Conservation (phyloP, 2,888 invertebrate genomes). For the Congeria kusceri region DNA sequence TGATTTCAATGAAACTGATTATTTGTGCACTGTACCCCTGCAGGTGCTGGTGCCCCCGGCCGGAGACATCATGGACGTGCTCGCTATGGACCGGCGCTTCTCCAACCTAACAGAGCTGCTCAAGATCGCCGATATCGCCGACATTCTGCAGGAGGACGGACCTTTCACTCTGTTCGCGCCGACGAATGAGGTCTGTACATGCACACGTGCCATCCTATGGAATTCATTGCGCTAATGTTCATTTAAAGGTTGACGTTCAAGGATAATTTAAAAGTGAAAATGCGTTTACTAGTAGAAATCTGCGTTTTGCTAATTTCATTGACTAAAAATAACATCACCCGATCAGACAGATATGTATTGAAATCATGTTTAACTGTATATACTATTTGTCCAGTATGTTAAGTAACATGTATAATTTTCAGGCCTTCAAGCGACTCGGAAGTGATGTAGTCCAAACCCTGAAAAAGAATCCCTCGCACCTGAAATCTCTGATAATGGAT, state of each 20-base stretch:
- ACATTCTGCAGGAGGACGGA: slow-evolving; percentile 85
- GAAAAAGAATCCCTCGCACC: slow-evolving; percentile 86
- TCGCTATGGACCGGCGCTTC: slow-evolving; percentile 80
- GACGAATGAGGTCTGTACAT: slow-evolving; percentile 85
- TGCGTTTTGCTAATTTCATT: too few relatives aligned
- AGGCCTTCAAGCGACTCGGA: slow-evolving; percentile 87
- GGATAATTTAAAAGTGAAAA: too few relatives aligned
- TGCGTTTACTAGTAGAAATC: too few relatives aligned
- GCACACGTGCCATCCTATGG: too few relatives aligned
- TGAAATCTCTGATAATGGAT: slow-evolving; percentile 86
- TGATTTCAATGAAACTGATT: slow-evolving; percentile 1
- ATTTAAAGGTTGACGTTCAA: too few relatives aligned
- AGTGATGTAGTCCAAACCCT: slow-evolving; percentile 86
- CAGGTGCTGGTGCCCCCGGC: slow-evolving; percentile 86
- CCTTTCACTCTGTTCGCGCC: slow-evolving; percentile 88
- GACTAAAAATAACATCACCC: too few relatives aligned
- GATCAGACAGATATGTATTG: too few relatives aligned
- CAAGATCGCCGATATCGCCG: slow-evolving; percentile 87
- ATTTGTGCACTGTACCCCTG: slow-evolving; percentile 1
- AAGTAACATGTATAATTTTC: slow-evolving; percentile 4
- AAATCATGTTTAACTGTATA: too few relatives aligned
- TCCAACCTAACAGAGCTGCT: slow-evolving; percentile 77
- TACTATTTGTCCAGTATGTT: too few relatives aligned
- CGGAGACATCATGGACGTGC: slow-evolving; percentile 86
- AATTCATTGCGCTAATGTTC: too few relatives aligned